phyloP scores from a whole-genome alignment of 2,113 vertebrate genomes.

The Athene cunicularia region DNA sequence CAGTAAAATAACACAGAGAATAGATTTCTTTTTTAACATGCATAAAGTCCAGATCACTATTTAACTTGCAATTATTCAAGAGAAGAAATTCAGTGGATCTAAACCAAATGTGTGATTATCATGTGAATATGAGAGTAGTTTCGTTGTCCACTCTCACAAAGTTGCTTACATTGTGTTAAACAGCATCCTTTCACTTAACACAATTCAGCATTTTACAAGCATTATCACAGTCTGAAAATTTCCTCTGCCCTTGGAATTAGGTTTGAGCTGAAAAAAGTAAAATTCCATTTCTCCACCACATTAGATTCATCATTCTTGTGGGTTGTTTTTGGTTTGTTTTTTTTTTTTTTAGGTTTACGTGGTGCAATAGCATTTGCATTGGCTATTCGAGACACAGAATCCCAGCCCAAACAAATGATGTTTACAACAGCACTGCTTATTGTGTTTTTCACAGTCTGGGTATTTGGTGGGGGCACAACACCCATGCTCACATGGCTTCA shows the following conservation, averaged over 20 bases:
- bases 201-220: not conserved
- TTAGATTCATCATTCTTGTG: not conserved
- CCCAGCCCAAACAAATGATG: conserved; percentile 79
- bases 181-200: not conserved
- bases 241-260: not conserved
- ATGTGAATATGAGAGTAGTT: not conserved
- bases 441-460: conserved; percentile 83
- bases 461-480: conserved; percentile 79
- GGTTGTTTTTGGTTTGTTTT: not conserved
- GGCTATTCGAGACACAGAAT: conserved; percentile 76
- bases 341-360: conserved; percentile 76
- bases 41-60: not conserved
- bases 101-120: not conserved
- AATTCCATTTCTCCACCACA: not conserved
- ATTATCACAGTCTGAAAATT: not conserved
- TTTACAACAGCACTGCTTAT: conserved; percentile 83
- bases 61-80: not conserved
- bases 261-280: not conserved
- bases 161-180: not conserved
- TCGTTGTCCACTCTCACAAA: not conserved
- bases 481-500: conserved; percentile 82
- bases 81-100: not conserved
- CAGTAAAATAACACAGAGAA: not conserved
- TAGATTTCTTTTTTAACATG: not conserved
- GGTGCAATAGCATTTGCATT: conserved; percentile 85